Evolutionary conservation across 2,888 invertebrate genomes (phyloP).

Genomic region (Pomacea canaliculata): DNA sequence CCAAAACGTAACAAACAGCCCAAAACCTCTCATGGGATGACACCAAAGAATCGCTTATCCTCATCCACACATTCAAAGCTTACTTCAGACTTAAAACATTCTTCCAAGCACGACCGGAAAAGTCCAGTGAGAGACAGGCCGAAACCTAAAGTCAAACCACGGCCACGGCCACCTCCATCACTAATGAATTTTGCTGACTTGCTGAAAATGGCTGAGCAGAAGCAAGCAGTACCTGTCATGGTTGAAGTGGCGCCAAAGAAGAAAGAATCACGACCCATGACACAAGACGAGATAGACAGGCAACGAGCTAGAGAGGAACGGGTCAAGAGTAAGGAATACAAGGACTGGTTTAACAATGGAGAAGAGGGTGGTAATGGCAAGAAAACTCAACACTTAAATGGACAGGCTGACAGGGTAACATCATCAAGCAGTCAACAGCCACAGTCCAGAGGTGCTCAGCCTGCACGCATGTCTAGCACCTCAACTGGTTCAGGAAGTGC

Average conservation of each 20-base stretch:
- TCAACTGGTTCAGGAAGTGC: neutral
- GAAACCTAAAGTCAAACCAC: conserved; percentile 21
- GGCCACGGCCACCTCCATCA: conserved; percentile 37
- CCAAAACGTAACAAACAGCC: neutral
- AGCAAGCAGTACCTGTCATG: conserved; percentile 42
- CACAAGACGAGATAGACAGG: conserved; percentile 56
- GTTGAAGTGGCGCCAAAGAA: conserved; percentile 27
- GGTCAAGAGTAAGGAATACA: conserved; percentile 38
- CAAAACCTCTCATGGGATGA: neutral
- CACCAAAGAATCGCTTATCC: neutral
- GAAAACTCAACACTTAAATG: neutral
- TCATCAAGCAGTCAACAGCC: neutral
- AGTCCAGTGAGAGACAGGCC: conserved; percentile 6
- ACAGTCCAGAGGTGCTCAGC: neutral
- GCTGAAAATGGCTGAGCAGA: conserved; percentile 51
- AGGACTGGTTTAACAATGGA: conserved; percentile 42
- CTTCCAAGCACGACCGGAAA: conserved; percentile 1
- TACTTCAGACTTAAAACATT: neutral
- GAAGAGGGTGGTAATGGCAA: conserved; percentile 16
- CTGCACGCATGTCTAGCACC: neutral
- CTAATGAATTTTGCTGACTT: conserved; percentile 53
- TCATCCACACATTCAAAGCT: neutral
- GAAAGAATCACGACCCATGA: conserved; percentile 46
- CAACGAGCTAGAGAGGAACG: conserved; percentile 35
- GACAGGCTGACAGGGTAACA: neutral